Conservation (phyloP, 2,797 vertebrate species). For the Girardinus metallicus region DNA sequence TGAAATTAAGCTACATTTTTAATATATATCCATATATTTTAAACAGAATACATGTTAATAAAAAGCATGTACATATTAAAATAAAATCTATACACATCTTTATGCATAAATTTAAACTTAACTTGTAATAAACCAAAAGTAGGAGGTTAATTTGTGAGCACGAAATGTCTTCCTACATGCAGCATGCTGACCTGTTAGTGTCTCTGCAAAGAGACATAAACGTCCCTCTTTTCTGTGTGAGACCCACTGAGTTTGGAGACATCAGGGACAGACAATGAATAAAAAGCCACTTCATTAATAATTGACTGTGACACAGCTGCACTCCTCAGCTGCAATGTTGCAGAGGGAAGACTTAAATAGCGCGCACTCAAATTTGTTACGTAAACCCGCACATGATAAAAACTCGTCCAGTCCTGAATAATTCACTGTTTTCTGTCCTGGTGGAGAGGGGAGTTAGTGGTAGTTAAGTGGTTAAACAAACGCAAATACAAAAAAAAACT, state of each 20-base stretch:
- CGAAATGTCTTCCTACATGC: constrained; percentile 11
- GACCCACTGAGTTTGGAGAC: constrained; percentile 52
- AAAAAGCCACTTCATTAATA: constrained; percentile 64
- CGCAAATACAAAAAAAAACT: neutral
- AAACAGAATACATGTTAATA: neutral
- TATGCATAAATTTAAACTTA: neutral
- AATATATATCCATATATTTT: neutral
- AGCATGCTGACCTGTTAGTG: constrained; percentile 34
- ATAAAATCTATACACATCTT: neutral
- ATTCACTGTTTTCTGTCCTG: constrained; percentile 45
- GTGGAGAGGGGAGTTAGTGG: neutral
- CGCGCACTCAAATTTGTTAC: constrained; percentile 52
- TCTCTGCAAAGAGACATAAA: constrained; percentile 7
- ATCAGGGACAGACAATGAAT: constrained; percentile 62
- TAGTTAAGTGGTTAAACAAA: neutral
- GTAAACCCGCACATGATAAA: constrained; percentile 52
- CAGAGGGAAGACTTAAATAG: constrained; percentile 53
- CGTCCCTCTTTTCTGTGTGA: constrained; percentile 37
- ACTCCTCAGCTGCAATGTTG: constrained; percentile 41
- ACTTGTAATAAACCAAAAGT: neutral
- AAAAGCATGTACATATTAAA: neutral
- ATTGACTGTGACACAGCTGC: constrained; percentile 64
- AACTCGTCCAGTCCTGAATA: constrained; percentile 41
- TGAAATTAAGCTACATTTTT: neutral
- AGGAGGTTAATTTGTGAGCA: neutral